Evolutionary conservation across 1,140 invertebrate species (phyloP), one percentile per base, ranked within the genome.

Genomic region (Myzus persicae): DNA sequence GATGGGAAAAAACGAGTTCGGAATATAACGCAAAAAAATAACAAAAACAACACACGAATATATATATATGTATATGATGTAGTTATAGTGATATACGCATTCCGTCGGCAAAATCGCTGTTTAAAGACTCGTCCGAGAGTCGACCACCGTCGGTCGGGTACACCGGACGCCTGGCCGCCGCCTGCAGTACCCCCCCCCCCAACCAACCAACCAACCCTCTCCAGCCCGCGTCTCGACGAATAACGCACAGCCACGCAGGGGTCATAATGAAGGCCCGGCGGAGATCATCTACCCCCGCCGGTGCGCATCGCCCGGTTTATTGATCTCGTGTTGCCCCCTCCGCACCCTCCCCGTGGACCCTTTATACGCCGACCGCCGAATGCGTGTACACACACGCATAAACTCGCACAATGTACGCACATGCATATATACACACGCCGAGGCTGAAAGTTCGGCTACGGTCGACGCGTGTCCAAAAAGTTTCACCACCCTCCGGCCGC

Each of bases 251-350:
- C 59, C 59, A 87, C 88, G 42, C 67, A 42, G 91, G 46, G 91
- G 91, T 93, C 81, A 85, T 93, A 93, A 93, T 93, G 91, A 93
- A 93, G 91, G 91, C 91, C 46, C 46, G 91, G 91, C 38, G 48
- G 91, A 93, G 91, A 93, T 93, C 76, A 84, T 93, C 91, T 54
- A 26, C 76, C 91, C 91, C 91, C 46, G 44, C 11, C 81, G 44
- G 91, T 85, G 81, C 91, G 91, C 91, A 93, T 93, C 91, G 91
- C 91, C 91, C 91, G 91, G 91, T 93, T 93, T 93, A 93, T 93
- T 93, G 91, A 93, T 93, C 91, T 93, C 81, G 46, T 42, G 89
- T 90, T 84, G 46, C 76, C 91, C 91, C 91, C 91, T 84, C 44
- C 22, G 36, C 9, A 46, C 14, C n/a, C 38, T 48, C 42, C 42